These are phyloP conservation scores for Nesometra sesokonis DNA, from an alignment of 35 echinoderm and acorn worm genomes.

Conservation along the genomic window DNA sequence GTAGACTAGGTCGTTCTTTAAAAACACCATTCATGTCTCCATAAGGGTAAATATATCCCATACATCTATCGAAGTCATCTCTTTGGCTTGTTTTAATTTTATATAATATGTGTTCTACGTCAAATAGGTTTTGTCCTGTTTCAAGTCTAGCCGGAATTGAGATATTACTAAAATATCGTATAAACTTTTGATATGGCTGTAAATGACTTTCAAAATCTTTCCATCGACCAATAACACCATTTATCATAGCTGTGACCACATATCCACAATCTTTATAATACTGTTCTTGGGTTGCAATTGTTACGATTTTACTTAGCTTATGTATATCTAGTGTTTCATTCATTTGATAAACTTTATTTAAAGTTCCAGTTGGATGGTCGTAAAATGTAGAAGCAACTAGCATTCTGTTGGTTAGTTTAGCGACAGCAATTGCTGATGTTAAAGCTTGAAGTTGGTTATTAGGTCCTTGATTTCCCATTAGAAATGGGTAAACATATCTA, in stretches of 20 bases:
- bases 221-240: background rate
- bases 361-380: background rate
- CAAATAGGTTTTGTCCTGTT: background rate
- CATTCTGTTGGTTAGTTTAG: background rate
- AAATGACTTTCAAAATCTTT: background rate
- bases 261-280: background rate
- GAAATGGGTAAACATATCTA: constrained; percentile 2
- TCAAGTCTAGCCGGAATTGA: background rate
- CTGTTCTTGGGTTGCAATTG: background rate
- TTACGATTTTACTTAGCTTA: background rate
- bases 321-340: constrained; percentile 3
- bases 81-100: no score
- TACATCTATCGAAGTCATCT: background rate
- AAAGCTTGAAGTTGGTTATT: constrained; percentile 9
- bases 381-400: background rate
- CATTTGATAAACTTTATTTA: background rate
- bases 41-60: constrained; percentile 2
- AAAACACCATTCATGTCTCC: background rate
- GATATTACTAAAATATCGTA: background rate
- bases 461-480: background rate
- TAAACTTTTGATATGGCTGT: background rate
- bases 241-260: background rate
- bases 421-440: background rate
- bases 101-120: background rate
- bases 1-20: background rate